Evolutionary conservation across 2,888 invertebrate species (phyloP).

Genomic region (Torymus texanus): DNA sequence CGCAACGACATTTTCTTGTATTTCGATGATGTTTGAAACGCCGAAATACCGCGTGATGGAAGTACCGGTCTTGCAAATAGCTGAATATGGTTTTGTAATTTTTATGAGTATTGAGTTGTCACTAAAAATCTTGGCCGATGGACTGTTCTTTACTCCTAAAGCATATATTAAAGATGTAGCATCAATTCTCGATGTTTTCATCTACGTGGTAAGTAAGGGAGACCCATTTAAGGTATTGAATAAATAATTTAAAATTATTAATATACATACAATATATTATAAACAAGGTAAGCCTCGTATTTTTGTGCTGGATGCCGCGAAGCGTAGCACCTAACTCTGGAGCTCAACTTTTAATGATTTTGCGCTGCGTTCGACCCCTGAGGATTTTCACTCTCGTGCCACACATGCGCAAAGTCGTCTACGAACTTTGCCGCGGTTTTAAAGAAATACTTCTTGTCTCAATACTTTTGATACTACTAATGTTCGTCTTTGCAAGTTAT

Average conservation of each 20-base stretch:
- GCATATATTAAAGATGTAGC: conserved; percentile 98
- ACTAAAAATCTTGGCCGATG: conserved; percentile 97
- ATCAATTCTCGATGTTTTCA: conserved; percentile 96
- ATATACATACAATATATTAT: too few species aligned
- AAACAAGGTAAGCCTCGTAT: conserved; percentile 91
- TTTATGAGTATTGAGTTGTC: conserved; percentile 98
- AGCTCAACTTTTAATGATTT: conserved; percentile 96
- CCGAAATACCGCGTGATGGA: conserved; percentile 96
- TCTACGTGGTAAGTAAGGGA: conserved; percentile 87
- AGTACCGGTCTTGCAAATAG: conserved; percentile 92
- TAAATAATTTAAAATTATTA: too few species aligned
- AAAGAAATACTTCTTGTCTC: conserved; percentile 99
- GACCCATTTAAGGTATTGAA: too few species aligned
- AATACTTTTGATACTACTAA: conserved; percentile 94
- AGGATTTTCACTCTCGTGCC: conserved; percentile 98
- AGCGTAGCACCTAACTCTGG: conserved; percentile 94
- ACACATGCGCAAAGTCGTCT: conserved; percentile 99
- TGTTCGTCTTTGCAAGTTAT: conserved; percentile 99
- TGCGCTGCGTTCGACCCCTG: conserved; percentile 96
- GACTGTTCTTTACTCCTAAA: conserved; percentile 98
- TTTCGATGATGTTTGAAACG: conserved; percentile 99
- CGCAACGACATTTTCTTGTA: conserved; percentile 96
- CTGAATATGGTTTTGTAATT: conserved; percentile 98
- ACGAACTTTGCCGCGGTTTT: conserved; percentile 97
- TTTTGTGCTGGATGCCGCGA: conserved; percentile 97